These are phyloP conservation scores for Ennomos fuscantarius DNA, from an alignment of 2,888 invertebrate genomes.

Conservation along the genomic window DNA sequence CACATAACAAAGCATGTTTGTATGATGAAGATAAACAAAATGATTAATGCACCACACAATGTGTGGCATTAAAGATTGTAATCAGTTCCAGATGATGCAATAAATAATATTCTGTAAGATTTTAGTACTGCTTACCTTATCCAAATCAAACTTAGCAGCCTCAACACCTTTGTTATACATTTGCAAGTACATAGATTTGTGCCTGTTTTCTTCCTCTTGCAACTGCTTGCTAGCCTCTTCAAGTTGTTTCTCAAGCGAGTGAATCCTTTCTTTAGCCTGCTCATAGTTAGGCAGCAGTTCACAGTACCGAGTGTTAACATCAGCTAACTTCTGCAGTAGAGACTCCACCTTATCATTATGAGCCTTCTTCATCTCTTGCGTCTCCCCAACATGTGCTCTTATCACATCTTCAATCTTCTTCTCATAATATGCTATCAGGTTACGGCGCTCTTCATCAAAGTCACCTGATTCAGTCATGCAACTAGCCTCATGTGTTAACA, in stretches of 20 bases:
- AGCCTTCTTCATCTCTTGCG: conserved; percentile 90
- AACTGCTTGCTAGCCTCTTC: conserved; percentile 89
- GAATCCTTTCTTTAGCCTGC: conserved; percentile 89
- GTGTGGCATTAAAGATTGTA: not conserved
- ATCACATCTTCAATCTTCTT: conserved; percentile 91
- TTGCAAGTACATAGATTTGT: conserved; percentile 91
- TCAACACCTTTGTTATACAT: conserved; percentile 94
- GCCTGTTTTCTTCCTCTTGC: conserved; percentile 89
- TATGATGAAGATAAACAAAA: conserved; percentile 9
- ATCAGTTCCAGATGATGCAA: not conserved
- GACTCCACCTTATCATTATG: conserved; percentile 93
- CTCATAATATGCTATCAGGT: conserved; percentile 89
- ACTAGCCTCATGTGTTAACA: conserved; percentile 82
- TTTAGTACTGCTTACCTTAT: conserved; percentile 83
- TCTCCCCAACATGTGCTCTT: conserved; percentile 84
- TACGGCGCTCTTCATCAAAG: conserved; percentile 87
- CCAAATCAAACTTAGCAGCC: conserved; percentile 90
- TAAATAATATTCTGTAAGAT: too few relatives aligned
- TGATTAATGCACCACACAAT: conserved; percentile 15
- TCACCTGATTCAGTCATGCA: conserved; percentile 82
- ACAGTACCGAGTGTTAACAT: conserved; percentile 91
- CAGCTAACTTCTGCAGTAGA: conserved; percentile 88
- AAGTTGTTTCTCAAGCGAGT: conserved; percentile 89
- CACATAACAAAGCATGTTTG: conserved; percentile 24
- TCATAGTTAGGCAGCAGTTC: conserved; percentile 91